Evolutionary conservation across 1,140 invertebrate species (phyloP), one percentile per base, ranked within the genome.

Genomic region (Drosophila suzukii): DNA sequence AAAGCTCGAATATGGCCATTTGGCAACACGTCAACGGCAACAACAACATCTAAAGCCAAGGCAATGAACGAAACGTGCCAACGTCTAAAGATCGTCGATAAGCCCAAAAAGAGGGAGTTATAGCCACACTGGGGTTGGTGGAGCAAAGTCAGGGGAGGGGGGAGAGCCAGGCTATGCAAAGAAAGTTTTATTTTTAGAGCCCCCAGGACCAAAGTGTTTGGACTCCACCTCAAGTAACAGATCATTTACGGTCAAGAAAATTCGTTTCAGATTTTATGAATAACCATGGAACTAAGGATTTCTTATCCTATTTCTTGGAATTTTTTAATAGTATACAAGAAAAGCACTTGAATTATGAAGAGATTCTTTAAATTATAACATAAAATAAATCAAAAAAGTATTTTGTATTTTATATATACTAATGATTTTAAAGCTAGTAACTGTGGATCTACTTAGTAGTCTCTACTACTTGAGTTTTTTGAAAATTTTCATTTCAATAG

Each of bases 1-100:
- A 88, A 88, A 89, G 88, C 84, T 89, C 51, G 84, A 80, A 88
- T 88, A 84, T 80, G 78, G 77, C 80, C 73, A 88, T 88, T 88
- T 88, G 84, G 84, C 84, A 88, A 88, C 84, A 88, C 84, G 84
- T 88, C 83, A 88, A 83, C 79, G 62, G 63, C 51, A 71, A 54
- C 59, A 61, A 71, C 39, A 65, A 62, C 55, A 76, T 66, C 58
- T 57, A 71, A 75, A 78, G 63, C 65, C 80, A 84, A 88, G 80
- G 84, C 83, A 88, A 88, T 89, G 83, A 80, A 83, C 83, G 80
- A 88, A 88, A 88, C 83, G 84, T 88, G 83, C 83, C 83, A 89
- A 88, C 79, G 80, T 78, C 80, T 89, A 75, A 77, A 78, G 83
- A 88, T 88, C 80, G 54, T 49, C 80, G 83, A 88, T 88, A 88